phyloP scores from a whole-genome alignment of 2,797 vertebrate species.

The Rhinatrema bivittatum region DNA sequence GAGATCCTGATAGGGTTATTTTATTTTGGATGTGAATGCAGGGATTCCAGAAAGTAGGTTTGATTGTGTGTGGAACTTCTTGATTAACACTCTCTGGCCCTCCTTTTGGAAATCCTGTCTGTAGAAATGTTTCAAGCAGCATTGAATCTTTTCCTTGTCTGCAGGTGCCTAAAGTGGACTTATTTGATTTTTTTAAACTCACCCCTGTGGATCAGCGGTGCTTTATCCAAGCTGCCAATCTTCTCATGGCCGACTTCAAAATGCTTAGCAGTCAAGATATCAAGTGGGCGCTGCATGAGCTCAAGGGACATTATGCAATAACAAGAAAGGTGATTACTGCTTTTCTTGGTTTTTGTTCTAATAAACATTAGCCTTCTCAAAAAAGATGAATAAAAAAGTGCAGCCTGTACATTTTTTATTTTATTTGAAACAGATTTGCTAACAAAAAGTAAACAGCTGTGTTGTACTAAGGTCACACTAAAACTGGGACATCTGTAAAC shows the following conservation, averaged over 20 bases:
- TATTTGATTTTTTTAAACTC: constrained; percentile 82
- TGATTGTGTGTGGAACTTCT: too few relatives aligned
- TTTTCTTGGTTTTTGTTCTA: not conserved
- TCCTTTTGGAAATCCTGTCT: too few relatives aligned
- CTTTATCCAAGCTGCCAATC: constrained; percentile 83
- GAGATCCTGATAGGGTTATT: too few relatives aligned
- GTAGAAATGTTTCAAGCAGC: too few relatives aligned
- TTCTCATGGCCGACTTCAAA: constrained; percentile 93
- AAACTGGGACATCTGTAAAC: too few relatives aligned
- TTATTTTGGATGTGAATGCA: too few relatives aligned
- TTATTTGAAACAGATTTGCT: not conserved
- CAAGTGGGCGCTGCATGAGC: constrained; percentile 89
- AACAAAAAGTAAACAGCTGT: too few relatives aligned
- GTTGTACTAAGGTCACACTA: too few relatives aligned
- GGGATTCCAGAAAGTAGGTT: too few relatives aligned
- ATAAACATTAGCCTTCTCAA: too few relatives aligned
- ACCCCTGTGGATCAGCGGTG: constrained; percentile 69
- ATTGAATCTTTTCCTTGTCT: not conserved
- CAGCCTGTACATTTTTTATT: not conserved
- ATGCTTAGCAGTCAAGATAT: constrained; percentile 97
- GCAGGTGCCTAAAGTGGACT: constrained; percentile 77
- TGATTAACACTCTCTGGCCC: too few relatives aligned
- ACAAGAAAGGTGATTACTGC: constrained; percentile 79
- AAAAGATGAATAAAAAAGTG: not conserved
- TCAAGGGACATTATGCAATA: constrained; percentile 99